Evolutionary conservation across 2,888 invertebrate species (phyloP).

Genomic region (Amphimallon solstitiale): DNA sequence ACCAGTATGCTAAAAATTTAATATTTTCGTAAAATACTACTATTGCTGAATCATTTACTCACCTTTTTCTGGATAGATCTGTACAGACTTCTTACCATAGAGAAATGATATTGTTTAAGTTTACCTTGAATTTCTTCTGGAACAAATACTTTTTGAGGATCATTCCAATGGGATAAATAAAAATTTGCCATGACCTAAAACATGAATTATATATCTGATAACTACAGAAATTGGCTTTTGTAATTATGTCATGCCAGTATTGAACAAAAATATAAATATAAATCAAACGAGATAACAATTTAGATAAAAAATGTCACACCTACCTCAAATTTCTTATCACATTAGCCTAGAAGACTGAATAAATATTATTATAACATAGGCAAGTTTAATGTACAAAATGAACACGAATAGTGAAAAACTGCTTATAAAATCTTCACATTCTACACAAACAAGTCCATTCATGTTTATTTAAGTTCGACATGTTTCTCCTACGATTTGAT

Average conservation of each 20-base stretch:
- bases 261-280: background rate
- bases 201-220: too few relatives aligned
- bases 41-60: background rate
- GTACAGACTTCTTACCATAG: conserved; percentile 25
- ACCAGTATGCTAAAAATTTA: conserved; percentile 21
- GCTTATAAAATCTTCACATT: conserved; percentile 27
- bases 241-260: background rate
- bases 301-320: too few relatives aligned
- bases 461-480: conserved; percentile 20
- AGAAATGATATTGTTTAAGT: conserved; percentile 27
- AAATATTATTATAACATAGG: conserved; percentile 27
- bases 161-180: conserved; percentile 35
- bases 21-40: conserved; percentile 9
- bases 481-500: background rate
- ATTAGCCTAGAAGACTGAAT: conserved; percentile 25
- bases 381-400: conserved; percentile 30
- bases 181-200: conserved; percentile 27
- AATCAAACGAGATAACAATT: conserved; percentile 18
- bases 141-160: conserved; percentile 23
- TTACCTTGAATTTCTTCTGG: conserved; percentile 3
- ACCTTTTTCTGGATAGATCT: conserved; percentile 26
- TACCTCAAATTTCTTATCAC: conserved; percentile 2
- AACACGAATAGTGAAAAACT: conserved; percentile 33
- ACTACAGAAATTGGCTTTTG: background rate
- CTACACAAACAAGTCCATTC: conserved; percentile 28